A percentile compares a stretch with the other conserved stretches of the same genome.
Conservation (phyloP, 2,113 vertebrate species). For the Gadus chalcogrammus region DNA sequence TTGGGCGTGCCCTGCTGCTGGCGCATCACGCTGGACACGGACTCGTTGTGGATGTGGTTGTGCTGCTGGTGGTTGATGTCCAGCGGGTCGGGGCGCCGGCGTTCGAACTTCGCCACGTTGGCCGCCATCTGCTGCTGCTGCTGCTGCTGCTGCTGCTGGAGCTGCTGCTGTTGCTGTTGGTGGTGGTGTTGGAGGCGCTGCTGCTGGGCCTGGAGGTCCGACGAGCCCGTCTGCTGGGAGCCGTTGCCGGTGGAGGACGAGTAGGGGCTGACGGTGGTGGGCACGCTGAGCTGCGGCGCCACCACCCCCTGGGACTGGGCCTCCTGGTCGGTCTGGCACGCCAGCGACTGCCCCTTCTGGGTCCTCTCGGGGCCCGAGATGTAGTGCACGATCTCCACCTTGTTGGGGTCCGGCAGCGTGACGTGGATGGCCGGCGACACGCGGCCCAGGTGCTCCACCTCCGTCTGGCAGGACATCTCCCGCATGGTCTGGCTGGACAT, state of each 20-base stretch:
- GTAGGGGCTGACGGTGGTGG: slow-evolving; percentile 88
- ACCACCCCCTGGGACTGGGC: slow-evolving; percentile 83
- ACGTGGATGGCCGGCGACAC: slow-evolving; percentile 94
- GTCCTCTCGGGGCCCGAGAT: slow-evolving; percentile 96
- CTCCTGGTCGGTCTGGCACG: slow-evolving; percentile 93
- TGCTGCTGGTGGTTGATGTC: slow-evolving; percentile 92
- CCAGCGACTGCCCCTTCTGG: slow-evolving; percentile 87
- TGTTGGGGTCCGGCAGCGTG: slow-evolving; percentile 84
- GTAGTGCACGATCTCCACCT: slow-evolving; percentile 92
- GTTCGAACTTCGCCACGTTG: slow-evolving; percentile 82
- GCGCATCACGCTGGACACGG: slow-evolving; percentile 88
- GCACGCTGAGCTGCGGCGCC: slow-evolving; percentile 85
- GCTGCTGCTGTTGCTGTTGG: slow-evolving; percentile 76
- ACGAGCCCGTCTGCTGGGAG: slow-evolving; percentile 80
- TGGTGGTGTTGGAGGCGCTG: slow-evolving; percentile 77
- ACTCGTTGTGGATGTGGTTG: slow-evolving; percentile 85
- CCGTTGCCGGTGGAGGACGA: slow-evolving; percentile 77
- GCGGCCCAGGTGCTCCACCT: slow-evolving; percentile 77
- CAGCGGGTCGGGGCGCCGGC: slow-evolving; percentile 90
- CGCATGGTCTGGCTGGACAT: slow-evolving; percentile 91
- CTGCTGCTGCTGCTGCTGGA: slow-evolving; percentile 72
- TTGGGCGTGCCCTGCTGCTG: slow-evolving; percentile 80
- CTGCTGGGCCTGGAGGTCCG: slow-evolving; percentile 72
- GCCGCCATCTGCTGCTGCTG: slow-evolving; percentile 72
- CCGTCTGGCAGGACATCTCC: slow-evolving; percentile 70